These are phyloP conservation scores for Thymelicus acteon DNA, from an alignment of 2,888 invertebrate genomes.

Conservation along the genomic window DNA sequence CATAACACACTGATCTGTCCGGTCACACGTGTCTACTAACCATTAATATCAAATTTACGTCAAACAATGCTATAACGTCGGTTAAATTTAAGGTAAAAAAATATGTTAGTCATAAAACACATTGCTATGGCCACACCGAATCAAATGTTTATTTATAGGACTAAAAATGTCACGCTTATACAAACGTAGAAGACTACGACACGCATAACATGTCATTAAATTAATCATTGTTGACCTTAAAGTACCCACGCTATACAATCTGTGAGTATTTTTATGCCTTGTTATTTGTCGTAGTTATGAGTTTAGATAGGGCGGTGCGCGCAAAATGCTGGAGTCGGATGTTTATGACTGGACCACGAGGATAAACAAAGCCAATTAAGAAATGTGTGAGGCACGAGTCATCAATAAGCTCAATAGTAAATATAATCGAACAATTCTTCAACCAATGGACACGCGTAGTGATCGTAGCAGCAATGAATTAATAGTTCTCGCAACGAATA, in stretches of 20 bases:
- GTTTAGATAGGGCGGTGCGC: neutral
- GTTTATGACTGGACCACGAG: slow-evolving; percentile 49
- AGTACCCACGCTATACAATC: neutral
- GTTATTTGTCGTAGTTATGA: too few relatives aligned
- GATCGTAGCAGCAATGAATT: neutral
- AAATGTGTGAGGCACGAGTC: slow-evolving; percentile 51
- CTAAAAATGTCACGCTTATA: neutral
- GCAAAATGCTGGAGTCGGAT: slow-evolving; percentile 44
- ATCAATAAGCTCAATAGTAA: slow-evolving; percentile 44
- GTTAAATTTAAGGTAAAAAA: too few relatives aligned
- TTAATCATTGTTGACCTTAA: neutral
- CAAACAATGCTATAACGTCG: too few relatives aligned
- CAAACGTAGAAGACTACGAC: neutral
- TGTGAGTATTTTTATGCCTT: neutral
- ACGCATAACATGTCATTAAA: neutral
- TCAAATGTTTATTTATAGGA: neutral
- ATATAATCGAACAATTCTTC: slow-evolving; percentile 45
- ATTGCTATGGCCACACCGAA: too few relatives aligned
- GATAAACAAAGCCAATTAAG: slow-evolving; percentile 63
- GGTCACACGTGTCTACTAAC: too few relatives aligned
- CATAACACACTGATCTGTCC: too few relatives aligned
- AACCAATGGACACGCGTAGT: neutral
- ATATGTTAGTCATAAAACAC: neutral
- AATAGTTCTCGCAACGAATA: neutral
- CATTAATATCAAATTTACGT: too few relatives aligned